These are phyloP conservation scores for Neoascia interrupta DNA, from an alignment of 2,888 invertebrate genomes.

Conservation along the genomic window DNA sequence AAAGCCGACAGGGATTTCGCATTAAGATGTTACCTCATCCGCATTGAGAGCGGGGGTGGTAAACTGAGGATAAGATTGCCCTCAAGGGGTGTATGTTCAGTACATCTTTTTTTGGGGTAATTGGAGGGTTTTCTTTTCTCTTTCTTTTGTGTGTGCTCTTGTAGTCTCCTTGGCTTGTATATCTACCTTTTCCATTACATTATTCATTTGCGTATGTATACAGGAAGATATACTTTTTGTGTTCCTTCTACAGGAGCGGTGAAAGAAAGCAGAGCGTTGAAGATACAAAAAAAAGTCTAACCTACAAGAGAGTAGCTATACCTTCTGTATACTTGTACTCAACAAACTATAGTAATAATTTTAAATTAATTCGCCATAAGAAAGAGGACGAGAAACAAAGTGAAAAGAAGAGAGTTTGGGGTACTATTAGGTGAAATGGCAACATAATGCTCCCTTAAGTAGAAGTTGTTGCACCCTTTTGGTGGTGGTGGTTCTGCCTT, in stretches of 20 bases:
- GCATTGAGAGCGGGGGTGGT: neutral
- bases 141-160: neutral
- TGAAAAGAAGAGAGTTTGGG: neutral
- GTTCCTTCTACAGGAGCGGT: neutral
- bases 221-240: neutral
- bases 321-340: conserved; percentile 7
- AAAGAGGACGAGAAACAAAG: neutral
- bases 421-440: conserved; percentile 23
- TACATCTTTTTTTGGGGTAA: conserved; percentile 21
- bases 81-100: conserved; percentile 9
- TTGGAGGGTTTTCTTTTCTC: conserved; percentile 16
- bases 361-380: conserved; percentile 55
- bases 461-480: conserved; percentile 56
- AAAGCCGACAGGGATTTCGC: conserved; percentile 58
- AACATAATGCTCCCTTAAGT: conserved; percentile 23
- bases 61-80: conserved; percentile 25
- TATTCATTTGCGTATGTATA: conserved; percentile 32
- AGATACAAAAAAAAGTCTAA: neutral
- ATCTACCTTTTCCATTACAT: conserved; percentile 34
- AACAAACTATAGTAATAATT: conserved; percentile 49
- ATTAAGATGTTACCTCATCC: conserved; percentile 31
- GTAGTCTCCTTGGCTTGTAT: neutral
- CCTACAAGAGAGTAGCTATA: too few species aligned
- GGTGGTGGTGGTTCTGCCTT: neutral
- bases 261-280: neutral